Evolutionary conservation across 1,140 invertebrate genomes (phyloP).

Genomic region (Cotesia typhae): DNA sequence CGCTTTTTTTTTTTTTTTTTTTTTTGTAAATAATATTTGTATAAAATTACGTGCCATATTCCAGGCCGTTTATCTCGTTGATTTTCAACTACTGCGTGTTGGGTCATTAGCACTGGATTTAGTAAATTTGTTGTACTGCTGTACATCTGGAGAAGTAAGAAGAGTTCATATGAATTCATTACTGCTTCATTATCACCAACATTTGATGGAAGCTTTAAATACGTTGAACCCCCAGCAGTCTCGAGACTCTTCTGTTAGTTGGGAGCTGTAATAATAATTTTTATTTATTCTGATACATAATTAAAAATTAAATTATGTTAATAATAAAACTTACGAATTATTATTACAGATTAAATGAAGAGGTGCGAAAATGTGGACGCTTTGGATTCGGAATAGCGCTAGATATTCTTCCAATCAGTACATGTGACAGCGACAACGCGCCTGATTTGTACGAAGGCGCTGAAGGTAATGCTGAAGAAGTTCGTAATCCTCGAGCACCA

Average conservation of each 20-base stretch:
- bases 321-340: background rate
- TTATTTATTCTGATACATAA: too few relatives aligned
- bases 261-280: conserved; percentile 66
- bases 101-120: conserved; percentile 76
- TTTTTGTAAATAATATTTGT: too few relatives aligned
- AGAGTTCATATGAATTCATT: conserved; percentile 68
- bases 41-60: conserved; percentile 31
- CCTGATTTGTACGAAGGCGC: conserved; percentile 73
- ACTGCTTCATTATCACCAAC: conserved; percentile 68
- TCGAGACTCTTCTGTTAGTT: conserved; percentile 62
- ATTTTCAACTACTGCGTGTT: conserved; percentile 76
- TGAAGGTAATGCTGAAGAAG: conserved; percentile 48
- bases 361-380: conserved; percentile 71
- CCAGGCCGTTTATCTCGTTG: conserved; percentile 72
- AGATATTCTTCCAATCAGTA: conserved; percentile 77
- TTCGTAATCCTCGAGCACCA: conserved; percentile 43
- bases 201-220: conserved; percentile 67
- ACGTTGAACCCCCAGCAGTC: conserved; percentile 62
- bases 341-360: conserved; percentile 67
- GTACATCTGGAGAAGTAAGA: conserved; percentile 70
- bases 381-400: conserved; percentile 75
- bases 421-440: conserved; percentile 74
- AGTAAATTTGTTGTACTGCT: conserved; percentile 73
- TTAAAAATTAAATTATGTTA: background rate
- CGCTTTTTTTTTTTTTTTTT: too few relatives aligned